These are phyloP conservation scores for Pterostichus madidus DNA, from an alignment of 2,888 invertebrate species.

Conservation along the genomic window DNA sequence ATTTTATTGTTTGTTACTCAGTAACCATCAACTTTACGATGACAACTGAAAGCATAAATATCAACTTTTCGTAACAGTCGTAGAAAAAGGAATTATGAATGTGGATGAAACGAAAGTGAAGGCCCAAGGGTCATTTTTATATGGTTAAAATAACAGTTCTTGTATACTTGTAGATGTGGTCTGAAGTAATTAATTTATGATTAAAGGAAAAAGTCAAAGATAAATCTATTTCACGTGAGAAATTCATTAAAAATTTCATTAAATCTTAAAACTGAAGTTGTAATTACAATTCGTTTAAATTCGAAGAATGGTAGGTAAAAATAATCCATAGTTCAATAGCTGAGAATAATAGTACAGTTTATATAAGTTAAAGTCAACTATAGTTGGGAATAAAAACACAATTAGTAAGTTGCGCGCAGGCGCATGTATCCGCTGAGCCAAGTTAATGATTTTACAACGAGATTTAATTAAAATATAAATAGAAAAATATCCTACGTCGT, in stretches of 20 bases:
- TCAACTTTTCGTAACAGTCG: too few relatives aligned
- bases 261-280: not conserved
- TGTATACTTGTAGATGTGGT: too few relatives aligned
- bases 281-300: not conserved
- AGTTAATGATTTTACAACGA: conserved; percentile 66
- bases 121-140: too few relatives aligned
- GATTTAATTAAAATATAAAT: conserved; percentile 67
- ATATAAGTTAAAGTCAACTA: not conserved
- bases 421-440: conserved; percentile 20
- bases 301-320: not conserved
- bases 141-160: too few relatives aligned
- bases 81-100: too few relatives aligned
- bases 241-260: conserved; percentile 40
- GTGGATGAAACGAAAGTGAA: too few relatives aligned
- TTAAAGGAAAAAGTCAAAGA: too few relatives aligned
- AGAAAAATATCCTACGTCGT: conserved; percentile 65
- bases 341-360: not conserved
- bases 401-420: conserved; percentile 28
- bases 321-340: conserved; percentile 7
- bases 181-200: too few relatives aligned
- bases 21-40: too few relatives aligned
- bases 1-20: too few relatives aligned
- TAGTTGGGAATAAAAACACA: conserved; percentile 28
- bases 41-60: too few relatives aligned
- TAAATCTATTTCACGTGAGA: not conserved